A percentile compares a stretch with the other conserved stretches of the same genome.
These are phyloP conservation scores for Ramphastos sulfuratus DNA, from an alignment of 2,113 vertebrate genomes.

Conservation along the genomic window DNA sequence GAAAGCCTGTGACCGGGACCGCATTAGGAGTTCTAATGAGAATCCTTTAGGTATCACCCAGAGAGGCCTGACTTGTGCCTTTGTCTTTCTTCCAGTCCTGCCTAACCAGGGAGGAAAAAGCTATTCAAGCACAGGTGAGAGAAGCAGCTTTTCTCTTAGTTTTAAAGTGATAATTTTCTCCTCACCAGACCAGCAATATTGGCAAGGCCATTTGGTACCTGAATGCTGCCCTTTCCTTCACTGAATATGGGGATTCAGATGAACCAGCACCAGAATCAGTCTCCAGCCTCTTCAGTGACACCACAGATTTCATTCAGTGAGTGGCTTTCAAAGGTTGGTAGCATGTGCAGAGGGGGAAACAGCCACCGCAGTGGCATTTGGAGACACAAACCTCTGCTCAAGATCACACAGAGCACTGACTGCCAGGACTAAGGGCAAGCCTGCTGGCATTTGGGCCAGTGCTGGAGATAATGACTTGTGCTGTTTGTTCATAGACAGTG, in stretches of 20 bases:
- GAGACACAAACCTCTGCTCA: too few relatives aligned
- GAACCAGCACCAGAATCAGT: conserved; percentile 82
- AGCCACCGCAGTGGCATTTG: background rate
- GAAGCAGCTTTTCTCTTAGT: background rate
- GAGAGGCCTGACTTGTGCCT: background rate
- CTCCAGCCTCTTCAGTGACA: conserved; percentile 88
- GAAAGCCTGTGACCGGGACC: background rate
- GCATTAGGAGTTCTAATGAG: background rate
- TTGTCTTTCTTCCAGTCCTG: background rate
- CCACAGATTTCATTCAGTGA: conserved; percentile 89
- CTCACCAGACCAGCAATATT: conserved; percentile 82
- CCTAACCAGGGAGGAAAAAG: background rate
- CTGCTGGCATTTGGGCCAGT: too few relatives aligned
- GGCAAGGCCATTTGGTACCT: conserved; percentile 89
- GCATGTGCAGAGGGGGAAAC: background rate
- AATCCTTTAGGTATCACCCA: background rate
- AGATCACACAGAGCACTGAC: too few relatives aligned
- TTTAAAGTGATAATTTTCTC: background rate
- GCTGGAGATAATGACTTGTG: too few relatives aligned
- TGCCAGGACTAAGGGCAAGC: too few relatives aligned
- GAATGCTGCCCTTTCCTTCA: conserved; percentile 88
- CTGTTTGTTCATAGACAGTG: background rate
- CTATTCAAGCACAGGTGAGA: background rate
- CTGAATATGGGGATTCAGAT: conserved; percentile 90
- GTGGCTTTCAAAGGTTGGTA: background rate